Evolutionary conservation across 1,140 invertebrate species (phyloP).

Genomic region (Cydia amplana): DNA sequence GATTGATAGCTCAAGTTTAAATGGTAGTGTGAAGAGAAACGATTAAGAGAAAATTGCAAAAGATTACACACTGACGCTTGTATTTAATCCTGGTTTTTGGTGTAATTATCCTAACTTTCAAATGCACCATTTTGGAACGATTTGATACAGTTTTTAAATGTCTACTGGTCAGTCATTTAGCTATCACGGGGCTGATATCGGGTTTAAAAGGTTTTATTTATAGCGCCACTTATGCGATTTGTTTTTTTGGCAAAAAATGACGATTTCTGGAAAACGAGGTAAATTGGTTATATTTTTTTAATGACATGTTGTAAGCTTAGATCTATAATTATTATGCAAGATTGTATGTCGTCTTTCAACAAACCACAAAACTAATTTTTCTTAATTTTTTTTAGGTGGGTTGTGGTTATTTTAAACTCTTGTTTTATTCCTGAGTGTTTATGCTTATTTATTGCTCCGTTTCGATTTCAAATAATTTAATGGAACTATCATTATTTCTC

Average conservation of each 20-base stretch:
- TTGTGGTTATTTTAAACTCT: too few species aligned
- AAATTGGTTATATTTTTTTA: neutral
- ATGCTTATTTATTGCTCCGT: too few species aligned
- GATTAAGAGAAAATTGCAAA: conserved; percentile 38
- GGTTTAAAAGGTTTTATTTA: conserved; percentile 31
- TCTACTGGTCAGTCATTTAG: conserved; percentile 24
- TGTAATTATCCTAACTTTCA: conserved; percentile 32
- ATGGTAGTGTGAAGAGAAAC: neutral
- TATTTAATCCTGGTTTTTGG: conserved; percentile 29
- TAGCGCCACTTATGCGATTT: conserved; percentile 25
- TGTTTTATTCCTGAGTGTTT: too few species aligned
- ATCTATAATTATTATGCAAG: conserved; percentile 59
- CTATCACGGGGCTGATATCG: neutral
- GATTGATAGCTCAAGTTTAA: neutral
- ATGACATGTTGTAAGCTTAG: conserved; percentile 58
- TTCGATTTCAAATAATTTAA: too few species aligned
- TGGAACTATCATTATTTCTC: too few species aligned
- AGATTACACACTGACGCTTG: conserved; percentile 31
- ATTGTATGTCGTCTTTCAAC: neutral
- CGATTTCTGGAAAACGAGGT: conserved; percentile 3
- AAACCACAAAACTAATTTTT: too few species aligned
- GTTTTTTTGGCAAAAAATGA: neutral
- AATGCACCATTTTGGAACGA: conserved; percentile 13
- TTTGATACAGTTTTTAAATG: conserved; percentile 31
- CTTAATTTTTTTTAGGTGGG: too few species aligned